Evolutionary conservation across 2,797 vertebrate genomes (phyloP).

Genomic region (Cirrhinus molitorella): DNA sequence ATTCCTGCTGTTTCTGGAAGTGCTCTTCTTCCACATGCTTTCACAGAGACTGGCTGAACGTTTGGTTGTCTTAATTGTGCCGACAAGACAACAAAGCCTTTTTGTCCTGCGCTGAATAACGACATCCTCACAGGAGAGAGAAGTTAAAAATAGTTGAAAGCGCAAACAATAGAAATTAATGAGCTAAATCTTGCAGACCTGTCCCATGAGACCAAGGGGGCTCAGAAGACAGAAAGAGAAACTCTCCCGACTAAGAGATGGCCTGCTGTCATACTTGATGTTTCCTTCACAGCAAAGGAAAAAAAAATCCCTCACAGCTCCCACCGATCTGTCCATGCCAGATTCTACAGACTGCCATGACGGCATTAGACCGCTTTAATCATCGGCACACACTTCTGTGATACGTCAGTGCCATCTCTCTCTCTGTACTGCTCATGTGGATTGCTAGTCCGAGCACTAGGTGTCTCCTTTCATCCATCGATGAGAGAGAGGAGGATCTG

Average conservation of each 20-base stretch:
- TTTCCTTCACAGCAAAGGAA: conserved; percentile 28
- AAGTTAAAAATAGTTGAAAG: conserved; percentile 75
- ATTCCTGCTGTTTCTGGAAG: conserved; percentile 33
- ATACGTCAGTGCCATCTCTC: neutral
- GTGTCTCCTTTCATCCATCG: conserved; percentile 79
- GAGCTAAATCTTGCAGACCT: conserved; percentile 62
- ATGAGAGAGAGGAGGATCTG: conserved; percentile 38
- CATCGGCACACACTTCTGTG: neutral
- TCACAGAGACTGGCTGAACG: conserved; percentile 17
- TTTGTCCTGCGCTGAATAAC: conserved; percentile 36
- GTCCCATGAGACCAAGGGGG: conserved; percentile 38
- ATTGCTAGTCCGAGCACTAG: conserved; percentile 69
- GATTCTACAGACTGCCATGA: neutral
- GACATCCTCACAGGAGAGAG: conserved; percentile 43
- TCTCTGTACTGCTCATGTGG: neutral
- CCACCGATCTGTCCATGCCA: conserved; percentile 6
- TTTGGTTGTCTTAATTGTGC: conserved; percentile 44
- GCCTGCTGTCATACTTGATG: conserved; percentile 48
- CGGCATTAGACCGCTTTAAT: neutral
- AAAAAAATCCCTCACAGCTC: conserved; percentile 31
- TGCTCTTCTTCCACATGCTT: neutral
- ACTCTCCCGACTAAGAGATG: conserved; percentile 44
- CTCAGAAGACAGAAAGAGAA: conserved; percentile 39
- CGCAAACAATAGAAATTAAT: conserved; percentile 74
- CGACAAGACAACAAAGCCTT: conserved; percentile 40